Conservation (phyloP, 2,888 invertebrate genomes). For the Agonopterix alstromeriana region DNA sequence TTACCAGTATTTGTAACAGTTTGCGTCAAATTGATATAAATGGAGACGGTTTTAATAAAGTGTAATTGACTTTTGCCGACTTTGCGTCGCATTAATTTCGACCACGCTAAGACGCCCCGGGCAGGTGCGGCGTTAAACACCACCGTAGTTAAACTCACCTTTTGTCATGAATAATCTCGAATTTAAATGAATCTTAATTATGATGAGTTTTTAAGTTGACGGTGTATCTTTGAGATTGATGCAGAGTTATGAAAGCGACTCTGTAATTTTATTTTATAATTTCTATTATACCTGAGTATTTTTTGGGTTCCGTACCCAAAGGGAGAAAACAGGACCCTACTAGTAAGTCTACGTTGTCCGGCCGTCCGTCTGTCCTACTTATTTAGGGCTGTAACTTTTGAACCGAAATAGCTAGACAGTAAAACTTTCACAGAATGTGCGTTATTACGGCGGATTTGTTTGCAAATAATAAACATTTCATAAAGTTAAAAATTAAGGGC, state of each 20-base stretch:
- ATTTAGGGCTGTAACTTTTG: too few relatives aligned
- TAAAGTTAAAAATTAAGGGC: too few relatives aligned
- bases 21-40: constrained; percentile 78
- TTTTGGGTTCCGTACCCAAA: too few relatives aligned
- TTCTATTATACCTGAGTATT: too few relatives aligned
- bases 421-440: too few relatives aligned
- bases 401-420: too few relatives aligned
- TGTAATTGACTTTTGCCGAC: constrained; percentile 77
- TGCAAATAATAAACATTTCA: too few relatives aligned
- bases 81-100: constrained; percentile 75
- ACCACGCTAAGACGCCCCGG: constrained; percentile 71
- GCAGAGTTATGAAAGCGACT: constrained; percentile 15
- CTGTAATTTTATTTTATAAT: neutral
- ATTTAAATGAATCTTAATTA: constrained; percentile 72
- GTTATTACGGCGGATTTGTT: too few relatives aligned
- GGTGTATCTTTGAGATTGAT: constrained; percentile 38
- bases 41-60: constrained; percentile 77
- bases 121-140: constrained; percentile 72
- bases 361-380: too few relatives aligned
- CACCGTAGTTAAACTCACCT: constrained; percentile 57
- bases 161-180: constrained; percentile 66
- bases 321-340: too few relatives aligned
- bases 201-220: constrained; percentile 59
- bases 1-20: constrained; percentile 77
- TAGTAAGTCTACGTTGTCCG: too few relatives aligned